A percentile compares a stretch with the other conserved stretches of the same genome.
phyloP scores from a whole-genome alignment of 2,888 invertebrate species.

The Eurytoma adleriae region DNA sequence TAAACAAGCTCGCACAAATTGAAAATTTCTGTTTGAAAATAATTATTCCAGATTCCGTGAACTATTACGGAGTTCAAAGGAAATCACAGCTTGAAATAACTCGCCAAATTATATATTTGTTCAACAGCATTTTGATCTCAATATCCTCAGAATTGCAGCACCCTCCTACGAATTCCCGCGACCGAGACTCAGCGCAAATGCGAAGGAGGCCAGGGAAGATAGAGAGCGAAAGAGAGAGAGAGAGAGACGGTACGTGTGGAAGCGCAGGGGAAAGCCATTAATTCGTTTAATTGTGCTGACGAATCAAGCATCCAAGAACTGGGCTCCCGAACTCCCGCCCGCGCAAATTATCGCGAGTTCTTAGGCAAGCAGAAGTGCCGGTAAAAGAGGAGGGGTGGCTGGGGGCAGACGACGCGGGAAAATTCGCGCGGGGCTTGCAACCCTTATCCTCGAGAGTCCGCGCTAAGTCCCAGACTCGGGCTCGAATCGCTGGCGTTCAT shows the following conservation, averaged over 20 bases:
- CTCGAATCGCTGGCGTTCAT: constrained; percentile 65
- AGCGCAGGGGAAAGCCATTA: constrained; percentile 66
- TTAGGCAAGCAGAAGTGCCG: constrained; percentile 58
- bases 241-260: constrained; percentile 13
- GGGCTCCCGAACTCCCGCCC: constrained; percentile 55
- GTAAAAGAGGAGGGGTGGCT: constrained; percentile 48
- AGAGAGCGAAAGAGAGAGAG: neutral
- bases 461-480: constrained; percentile 57
- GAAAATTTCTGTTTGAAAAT: too few relatives aligned
- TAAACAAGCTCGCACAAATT: neutral
- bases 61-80: too few relatives aligned
- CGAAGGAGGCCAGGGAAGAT: neutral
- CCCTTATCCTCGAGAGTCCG: constrained; percentile 68
- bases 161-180: neutral
- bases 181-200: neutral
- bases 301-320: constrained; percentile 70
- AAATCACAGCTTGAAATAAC: neutral
- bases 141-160: constrained; percentile 4
- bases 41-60: too few relatives aligned
- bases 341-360: constrained; percentile 71
- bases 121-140: constrained; percentile 8
- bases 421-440: constrained; percentile 62
- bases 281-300: constrained; percentile 74
- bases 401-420: constrained; percentile 44
- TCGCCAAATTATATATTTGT: constrained; percentile 3